phyloP scores from a whole-genome alignment of 2,113 vertebrate genomes.

The Mastomys natalensis region DNA sequence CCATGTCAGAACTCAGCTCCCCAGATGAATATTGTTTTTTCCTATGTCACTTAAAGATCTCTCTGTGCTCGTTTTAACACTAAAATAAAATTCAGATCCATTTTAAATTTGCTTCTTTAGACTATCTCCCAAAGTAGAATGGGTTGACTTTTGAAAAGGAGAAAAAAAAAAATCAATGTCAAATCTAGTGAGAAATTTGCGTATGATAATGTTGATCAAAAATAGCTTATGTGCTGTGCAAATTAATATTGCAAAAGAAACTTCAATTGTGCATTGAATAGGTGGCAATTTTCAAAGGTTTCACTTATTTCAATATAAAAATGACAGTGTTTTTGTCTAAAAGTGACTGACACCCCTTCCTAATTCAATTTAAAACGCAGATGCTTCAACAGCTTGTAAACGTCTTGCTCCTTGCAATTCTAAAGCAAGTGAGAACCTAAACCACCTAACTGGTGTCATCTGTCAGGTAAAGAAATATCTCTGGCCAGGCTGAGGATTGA shows the following conservation, averaged over 20 bases:
- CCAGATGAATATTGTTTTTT: background rate
- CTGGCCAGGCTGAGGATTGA: background rate
- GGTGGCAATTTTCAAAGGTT: constrained; percentile 27
- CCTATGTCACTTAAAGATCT: background rate
- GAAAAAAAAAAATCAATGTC: background rate
- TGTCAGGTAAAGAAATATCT: constrained; percentile 34
- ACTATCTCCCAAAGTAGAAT: constrained; percentile 15
- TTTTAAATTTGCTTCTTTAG: constrained; percentile 59
- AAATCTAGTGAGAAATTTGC: constrained; percentile 55
- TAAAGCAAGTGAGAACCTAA: constrained; percentile 18
- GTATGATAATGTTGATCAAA: constrained; percentile 50
- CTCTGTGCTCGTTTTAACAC: constrained; percentile 38
- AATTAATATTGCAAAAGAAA: constrained; percentile 31
- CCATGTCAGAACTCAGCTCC: constrained; percentile 17
- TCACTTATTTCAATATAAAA: constrained; percentile 25
- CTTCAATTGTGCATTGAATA: constrained; percentile 12
- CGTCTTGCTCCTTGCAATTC: constrained; percentile 1
- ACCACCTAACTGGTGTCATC: background rate
- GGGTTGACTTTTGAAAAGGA: background rate
- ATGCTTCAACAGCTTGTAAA: background rate
- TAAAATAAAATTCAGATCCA: constrained; percentile 17
- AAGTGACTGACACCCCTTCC: constrained; percentile 12
- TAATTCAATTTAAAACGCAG: background rate
- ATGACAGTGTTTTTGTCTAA: constrained; percentile 47
- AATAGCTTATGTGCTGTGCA: background rate